Evolutionary conservation across 2,113 vertebrate species (phyloP), one percentile per base, ranked within the genome.

Genomic region (Vulpes ferrilata): DNA sequence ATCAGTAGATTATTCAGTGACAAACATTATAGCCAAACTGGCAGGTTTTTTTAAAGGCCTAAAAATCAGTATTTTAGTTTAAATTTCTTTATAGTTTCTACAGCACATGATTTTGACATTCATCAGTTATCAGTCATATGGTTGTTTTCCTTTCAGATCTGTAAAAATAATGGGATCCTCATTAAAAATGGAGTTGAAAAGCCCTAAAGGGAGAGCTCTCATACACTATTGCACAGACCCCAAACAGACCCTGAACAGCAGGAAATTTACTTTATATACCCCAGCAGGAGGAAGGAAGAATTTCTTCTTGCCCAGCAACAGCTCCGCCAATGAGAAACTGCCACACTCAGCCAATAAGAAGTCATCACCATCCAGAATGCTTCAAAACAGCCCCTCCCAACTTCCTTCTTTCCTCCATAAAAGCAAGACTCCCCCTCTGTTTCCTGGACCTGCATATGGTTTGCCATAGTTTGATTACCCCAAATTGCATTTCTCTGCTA

Each of bases 91-190:
- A 88, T 30, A 67, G 55, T 74, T 93, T 96, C 80, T 79, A 59
- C 23, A 57, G 59, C 81, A 82, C 7, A 60, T 65, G 48, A 73
- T 48, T 86, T 35, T 59, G 30, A 93, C 96, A 95, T 90, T 93
- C 67, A 95, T 60, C 79, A 71, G 73, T 83, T 65, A 88, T 82
- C 71, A 87, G 38, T 89, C 84, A 88, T 27, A 53, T 83, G 79
- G 25, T 32, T 93, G 7, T 89, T 95, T 97, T 90, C 84, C 35
- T 96, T 59, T 91, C 59, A n/a, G 74, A 93, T 81, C 71, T 91
- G 57, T 84, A 76, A 73, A 38, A 74, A 88, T 55, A 92, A 92
- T 23, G 35, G 51, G 55, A 32, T 32, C 76, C 30, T 79, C 51
- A 55, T 79, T 79, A n/a, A 55, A 79, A 78, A 78, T 32, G 25